phyloP scores from a whole-genome alignment of 1,140 invertebrate species.

The Anthonomus grandis region DNA sequence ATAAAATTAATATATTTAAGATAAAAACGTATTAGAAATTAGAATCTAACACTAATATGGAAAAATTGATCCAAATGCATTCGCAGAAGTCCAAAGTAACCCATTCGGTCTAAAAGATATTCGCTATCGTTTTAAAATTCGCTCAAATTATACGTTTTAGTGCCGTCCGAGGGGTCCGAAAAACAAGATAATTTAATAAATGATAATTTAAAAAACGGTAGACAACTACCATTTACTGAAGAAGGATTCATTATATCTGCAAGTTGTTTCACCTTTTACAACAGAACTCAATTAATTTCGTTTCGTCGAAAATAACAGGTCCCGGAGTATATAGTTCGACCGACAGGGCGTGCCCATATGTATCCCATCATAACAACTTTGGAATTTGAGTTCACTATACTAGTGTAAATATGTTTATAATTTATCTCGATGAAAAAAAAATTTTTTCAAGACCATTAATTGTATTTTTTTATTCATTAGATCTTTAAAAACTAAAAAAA shows the following conservation, averaged over 20 bases:
- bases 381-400: no score
- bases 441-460: no score
- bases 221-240: slow-evolving; percentile 42
- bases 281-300: slow-evolving; percentile 44
- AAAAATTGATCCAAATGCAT: slow-evolving; percentile 11
- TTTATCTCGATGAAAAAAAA: no score
- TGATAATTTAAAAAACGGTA: slow-evolving; percentile 37
- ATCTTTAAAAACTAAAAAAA: no score
- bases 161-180: slow-evolving; percentile 1
- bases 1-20: no score
- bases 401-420: no score
- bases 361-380: no score
- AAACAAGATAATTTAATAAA: slow-evolving; percentile 35
- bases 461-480: no score
- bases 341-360: no score
- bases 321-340: slow-evolving; percentile 30
- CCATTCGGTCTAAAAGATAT: no score
- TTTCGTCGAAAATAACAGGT: slow-evolving; percentile 42
- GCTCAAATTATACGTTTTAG: slow-evolving; percentile 14
- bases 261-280: slow-evolving; percentile 34
- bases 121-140: slow-evolving; percentile 3
- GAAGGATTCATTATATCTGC: slow-evolving; percentile 40
- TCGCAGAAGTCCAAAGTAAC: slow-evolving; percentile 5
- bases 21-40: no score
- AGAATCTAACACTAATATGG: no score